These are phyloP conservation scores for Drosophila imparisetae DNA, from an alignment of 2,888 invertebrate genomes.

Conservation along the genomic window DNA sequence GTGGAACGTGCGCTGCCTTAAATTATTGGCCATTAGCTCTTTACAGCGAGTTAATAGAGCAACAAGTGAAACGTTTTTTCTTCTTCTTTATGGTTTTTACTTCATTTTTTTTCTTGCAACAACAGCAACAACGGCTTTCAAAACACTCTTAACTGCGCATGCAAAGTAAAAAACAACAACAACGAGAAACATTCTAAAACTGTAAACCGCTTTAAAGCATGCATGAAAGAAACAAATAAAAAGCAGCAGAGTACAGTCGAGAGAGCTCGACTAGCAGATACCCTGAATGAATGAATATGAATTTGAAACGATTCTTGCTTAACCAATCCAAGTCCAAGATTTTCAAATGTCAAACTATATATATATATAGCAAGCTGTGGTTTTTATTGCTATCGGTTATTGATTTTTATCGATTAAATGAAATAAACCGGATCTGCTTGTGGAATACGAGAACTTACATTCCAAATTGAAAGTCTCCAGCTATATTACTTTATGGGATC, in stretches of 20 bases:
- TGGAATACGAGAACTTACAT: not conserved
- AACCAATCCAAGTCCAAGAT: not conserved
- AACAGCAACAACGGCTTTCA: conserved; percentile 17
- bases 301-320: not conserved
- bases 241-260: not conserved
- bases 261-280: not conserved
- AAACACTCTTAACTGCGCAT: conserved; percentile 63
- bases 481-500: not conserved
- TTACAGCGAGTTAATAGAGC: conserved; percentile 69
- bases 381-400: not conserved
- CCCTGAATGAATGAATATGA: not conserved
- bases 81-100: not conserved
- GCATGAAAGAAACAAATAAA: conserved; percentile 5
- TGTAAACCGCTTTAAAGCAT: conserved; percentile 44
- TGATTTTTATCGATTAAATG: not conserved
- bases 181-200: conserved; percentile 51
- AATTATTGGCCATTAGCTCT: conserved; percentile 54
- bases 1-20: conserved; percentile 49
- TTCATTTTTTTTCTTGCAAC: conserved; percentile 5
- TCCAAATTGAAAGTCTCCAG: not conserved
- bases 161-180: conserved; percentile 55
- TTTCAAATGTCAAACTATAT: not conserved
- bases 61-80: conserved; percentile 59
- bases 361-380: not conserved
- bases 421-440: not conserved